These are phyloP conservation scores for Ornithoptera alexandrae DNA, from an alignment of 2,888 invertebrate genomes.

Conservation along the genomic window DNA sequence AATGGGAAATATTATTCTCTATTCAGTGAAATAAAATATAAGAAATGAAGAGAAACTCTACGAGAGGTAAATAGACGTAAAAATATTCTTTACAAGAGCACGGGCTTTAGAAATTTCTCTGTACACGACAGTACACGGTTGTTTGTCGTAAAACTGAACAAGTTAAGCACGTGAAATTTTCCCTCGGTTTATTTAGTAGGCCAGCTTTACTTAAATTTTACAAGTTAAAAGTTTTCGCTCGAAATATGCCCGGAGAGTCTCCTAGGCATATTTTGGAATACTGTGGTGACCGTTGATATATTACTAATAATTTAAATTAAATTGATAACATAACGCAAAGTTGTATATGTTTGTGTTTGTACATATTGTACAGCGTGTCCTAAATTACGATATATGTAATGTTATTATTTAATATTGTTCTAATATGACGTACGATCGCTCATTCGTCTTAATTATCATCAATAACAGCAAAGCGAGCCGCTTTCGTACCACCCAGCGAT, in stretches of 20 bases:
- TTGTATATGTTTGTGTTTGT: too few species aligned
- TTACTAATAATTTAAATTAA: too few species aligned
- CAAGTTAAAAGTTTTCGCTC: not conserved
- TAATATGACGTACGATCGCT: constrained; percentile 16
- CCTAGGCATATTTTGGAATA: not conserved
- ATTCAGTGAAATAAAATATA: constrained; percentile 22
- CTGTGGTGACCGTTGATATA: too few species aligned
- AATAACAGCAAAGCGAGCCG: constrained; percentile 27
- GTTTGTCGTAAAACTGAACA: constrained; percentile 20
- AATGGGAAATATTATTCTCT: constrained; percentile 36
- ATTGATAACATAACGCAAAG: too few species aligned
- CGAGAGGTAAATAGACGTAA: constrained; percentile 18
- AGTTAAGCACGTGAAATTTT: constrained; percentile 18
- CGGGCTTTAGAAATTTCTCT: constrained; percentile 17
- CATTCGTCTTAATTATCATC: constrained; percentile 26
- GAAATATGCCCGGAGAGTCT: not conserved
- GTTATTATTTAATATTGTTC: constrained; percentile 11
- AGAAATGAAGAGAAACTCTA: constrained; percentile 11
- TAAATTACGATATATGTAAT: not conserved
- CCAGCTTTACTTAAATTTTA: constrained; percentile 13
- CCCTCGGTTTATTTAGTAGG: constrained; percentile 21
- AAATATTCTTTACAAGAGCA: constrained; percentile 17
- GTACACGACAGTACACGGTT: constrained; percentile 15
- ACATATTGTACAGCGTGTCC: not conserved
- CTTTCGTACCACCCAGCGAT: constrained; percentile 17